Evolutionary conservation across 2,888 invertebrate species (phyloP).

Genomic region (Scaptomyza tumidula): DNA sequence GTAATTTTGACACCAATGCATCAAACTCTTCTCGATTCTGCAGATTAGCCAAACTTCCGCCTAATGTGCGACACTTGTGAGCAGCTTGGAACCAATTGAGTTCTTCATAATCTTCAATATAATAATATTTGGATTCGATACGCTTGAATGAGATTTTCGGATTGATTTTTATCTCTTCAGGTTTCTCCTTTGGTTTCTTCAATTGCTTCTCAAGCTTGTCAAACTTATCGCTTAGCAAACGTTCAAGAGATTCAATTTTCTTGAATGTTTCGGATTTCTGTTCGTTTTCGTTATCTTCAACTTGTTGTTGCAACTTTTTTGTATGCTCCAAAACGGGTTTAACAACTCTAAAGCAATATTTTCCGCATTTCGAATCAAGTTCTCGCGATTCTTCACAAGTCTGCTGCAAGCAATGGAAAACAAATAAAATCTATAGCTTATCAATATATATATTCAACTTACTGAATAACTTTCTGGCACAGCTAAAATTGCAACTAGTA

Average conservation of each 20-base stretch:
- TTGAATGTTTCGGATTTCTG: neutral
- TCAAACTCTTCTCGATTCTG: neutral
- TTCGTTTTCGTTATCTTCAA: neutral
- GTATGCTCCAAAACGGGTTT: constrained; percentile 5
- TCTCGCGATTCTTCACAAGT: neutral
- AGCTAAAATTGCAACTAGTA: neutral
- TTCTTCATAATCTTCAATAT: neutral
- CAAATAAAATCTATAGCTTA: neutral
- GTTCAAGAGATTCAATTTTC: neutral
- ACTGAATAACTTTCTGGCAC: neutral
- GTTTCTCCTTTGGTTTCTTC: neutral
- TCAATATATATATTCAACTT: neutral
- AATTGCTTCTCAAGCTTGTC: neutral
- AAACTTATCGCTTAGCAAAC: neutral
- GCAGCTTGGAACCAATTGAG: constrained; percentile 11
- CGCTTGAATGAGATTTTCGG: neutral
- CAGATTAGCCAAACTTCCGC: constrained; percentile 1
- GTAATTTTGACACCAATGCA: neutral
- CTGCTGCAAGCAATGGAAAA: neutral
- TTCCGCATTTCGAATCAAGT: constrained; percentile 2
- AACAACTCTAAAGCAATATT: constrained; percentile 6
- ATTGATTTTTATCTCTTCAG: neutral
- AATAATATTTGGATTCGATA: constrained; percentile 17
- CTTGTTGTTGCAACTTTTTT: neutral
- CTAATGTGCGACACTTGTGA: no score